Evolutionary conservation across 2,888 invertebrate species (phyloP).

Genomic region (Noctua janthe): DNA sequence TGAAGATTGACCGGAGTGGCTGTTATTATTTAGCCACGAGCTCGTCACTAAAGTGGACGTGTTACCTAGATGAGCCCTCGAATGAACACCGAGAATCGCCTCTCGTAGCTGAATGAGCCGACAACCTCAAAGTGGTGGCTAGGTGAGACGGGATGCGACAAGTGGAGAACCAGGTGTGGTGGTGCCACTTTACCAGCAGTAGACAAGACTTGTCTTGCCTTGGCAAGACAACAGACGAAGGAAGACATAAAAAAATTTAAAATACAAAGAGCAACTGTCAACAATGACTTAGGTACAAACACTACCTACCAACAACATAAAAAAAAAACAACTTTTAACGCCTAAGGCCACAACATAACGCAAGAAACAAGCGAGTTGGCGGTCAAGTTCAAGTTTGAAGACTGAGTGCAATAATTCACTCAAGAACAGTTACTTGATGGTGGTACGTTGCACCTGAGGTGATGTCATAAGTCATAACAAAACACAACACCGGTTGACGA

Average conservation of each 20-base stretch:
- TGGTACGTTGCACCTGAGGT: constrained; percentile 48
- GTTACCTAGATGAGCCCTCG: neutral
- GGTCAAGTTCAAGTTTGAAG: constrained; percentile 48
- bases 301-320: neutral
- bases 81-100: neutral
- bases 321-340: constrained; percentile 8
- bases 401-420: constrained; percentile 37
- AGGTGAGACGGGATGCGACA: no score
- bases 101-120: neutral
- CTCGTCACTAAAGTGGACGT: neutral
- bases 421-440: constrained; percentile 42
- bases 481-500: constrained; percentile 2
- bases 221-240: neutral
- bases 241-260: neutral
- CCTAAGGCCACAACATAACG: constrained; percentile 25
- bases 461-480: constrained; percentile 51
- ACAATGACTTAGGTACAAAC: neutral
- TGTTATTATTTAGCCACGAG: neutral
- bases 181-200: neutral
- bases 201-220: neutral
- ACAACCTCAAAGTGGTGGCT: neutral
- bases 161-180: neutral
- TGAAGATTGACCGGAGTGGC: no score
- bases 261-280: constrained; percentile 17
- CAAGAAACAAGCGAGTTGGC: neutral